Conservation (phyloP, 2,113 vertebrate species). For the Paratilapia polleni region DNA sequence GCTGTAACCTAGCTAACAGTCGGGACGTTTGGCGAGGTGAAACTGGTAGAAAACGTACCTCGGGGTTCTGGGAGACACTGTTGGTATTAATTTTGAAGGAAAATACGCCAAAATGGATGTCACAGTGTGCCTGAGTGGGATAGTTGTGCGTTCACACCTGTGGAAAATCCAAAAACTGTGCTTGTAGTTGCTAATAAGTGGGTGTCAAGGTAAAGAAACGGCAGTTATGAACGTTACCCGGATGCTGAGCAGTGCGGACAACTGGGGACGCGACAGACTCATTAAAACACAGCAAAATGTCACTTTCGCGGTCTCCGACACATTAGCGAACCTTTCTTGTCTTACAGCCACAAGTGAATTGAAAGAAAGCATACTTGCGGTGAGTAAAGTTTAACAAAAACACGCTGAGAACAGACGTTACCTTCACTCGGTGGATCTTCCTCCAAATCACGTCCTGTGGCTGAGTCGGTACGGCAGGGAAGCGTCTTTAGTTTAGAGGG, state of each 20-base stretch:
- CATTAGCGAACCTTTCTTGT: too few species aligned
- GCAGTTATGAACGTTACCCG: slow-evolving; percentile 44
- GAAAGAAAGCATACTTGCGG: neutral
- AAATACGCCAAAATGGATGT: neutral
- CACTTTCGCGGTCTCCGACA: slow-evolving; percentile 13
- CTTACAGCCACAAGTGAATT: slow-evolving; percentile 15
- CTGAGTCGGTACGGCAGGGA: slow-evolving; percentile 18
- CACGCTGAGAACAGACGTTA: slow-evolving; percentile 16
- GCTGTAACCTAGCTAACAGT: slow-evolving; percentile 27
- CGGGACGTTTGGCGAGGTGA: slow-evolving; percentile 3
- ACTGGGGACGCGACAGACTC: slow-evolving; percentile 5
- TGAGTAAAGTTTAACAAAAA: slow-evolving; percentile 25
- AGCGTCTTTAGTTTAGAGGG: slow-evolving; percentile 31
- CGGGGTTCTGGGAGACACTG: neutral
- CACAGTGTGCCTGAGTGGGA: neutral
- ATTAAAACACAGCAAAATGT: slow-evolving; percentile 23
- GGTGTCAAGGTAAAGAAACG: slow-evolving; percentile 36
- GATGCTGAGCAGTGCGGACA: slow-evolving; percentile 45
- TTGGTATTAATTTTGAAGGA: accelerated
- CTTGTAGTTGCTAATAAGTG: slow-evolving; percentile 7
- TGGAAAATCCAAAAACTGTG: slow-evolving; percentile 46
- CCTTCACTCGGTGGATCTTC: slow-evolving; percentile 34
- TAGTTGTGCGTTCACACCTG: slow-evolving; percentile 65
- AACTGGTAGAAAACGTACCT: neutral
- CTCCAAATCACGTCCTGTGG: slow-evolving; percentile 59